These are phyloP conservation scores for Drosophila auraria DNA, from an alignment of 1,140 invertebrate genomes.

Conservation along the genomic window DNA sequence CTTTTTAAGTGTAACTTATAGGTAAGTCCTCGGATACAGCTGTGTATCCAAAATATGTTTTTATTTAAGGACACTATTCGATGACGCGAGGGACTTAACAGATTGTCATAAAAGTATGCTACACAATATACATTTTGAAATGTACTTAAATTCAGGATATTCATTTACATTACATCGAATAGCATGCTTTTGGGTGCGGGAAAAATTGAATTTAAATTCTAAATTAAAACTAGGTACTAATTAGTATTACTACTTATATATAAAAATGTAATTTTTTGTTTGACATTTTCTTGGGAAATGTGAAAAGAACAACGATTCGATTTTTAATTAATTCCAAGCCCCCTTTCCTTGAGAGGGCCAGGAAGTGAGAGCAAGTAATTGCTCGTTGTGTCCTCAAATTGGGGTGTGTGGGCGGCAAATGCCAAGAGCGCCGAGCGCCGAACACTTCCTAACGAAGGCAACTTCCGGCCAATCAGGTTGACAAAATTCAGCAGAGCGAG, in stretches of 20 bases:
- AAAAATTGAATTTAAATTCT: neutral
- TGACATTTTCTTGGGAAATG: too few species aligned
- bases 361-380: constrained; percentile 11
- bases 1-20: neutral
- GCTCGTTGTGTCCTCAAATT: constrained; percentile 4
- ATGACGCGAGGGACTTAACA: too few species aligned
- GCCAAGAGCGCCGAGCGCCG: constrained; percentile 61
- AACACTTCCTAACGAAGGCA: constrained; percentile 76
- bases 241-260: too few species aligned
- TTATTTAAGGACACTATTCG: too few species aligned
- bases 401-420: constrained; percentile 12
- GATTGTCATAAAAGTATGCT: neutral
- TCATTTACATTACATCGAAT: too few species aligned
- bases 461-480: constrained; percentile 76
- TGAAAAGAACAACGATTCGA: constrained; percentile 13
- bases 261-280: too few species aligned
- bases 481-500: constrained; percentile 43
- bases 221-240: too few species aligned
- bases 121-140: neutral
- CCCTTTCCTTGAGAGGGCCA: neutral
- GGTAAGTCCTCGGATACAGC: too few species aligned
- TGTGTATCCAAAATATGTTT: too few species aligned
- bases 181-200: neutral
- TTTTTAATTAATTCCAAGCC: constrained; percentile 51
- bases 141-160: neutral